Evolutionary conservation across 2,888 invertebrate genomes (phyloP).

Genomic region (Linhomoeus sp.): DNA sequence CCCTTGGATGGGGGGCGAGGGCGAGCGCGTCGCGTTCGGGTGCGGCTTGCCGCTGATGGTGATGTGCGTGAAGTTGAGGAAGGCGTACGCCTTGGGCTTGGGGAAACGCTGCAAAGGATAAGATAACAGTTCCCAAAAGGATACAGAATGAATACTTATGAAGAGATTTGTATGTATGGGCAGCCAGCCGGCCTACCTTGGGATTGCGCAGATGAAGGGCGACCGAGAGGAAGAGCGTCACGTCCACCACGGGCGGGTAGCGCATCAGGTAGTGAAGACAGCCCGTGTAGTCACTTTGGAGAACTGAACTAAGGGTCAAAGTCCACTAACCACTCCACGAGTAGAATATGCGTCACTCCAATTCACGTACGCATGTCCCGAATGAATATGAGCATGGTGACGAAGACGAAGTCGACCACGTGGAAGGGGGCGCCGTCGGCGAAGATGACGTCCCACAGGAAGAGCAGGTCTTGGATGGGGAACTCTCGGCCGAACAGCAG

Average conservation of each 20-base stretch:
- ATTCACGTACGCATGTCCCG: conserved; percentile 43
- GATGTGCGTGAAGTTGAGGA: conserved; percentile 13
- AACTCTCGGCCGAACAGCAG: conserved; percentile 64
- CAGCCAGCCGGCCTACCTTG: conserved; percentile 22
- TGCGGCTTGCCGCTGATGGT: conserved; percentile 16
- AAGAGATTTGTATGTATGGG: not conserved
- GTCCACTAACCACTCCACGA: not conserved
- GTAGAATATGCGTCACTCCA: not conserved
- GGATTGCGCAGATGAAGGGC: conserved; percentile 38
- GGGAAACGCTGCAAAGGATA: conserved; percentile 25
- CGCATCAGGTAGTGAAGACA: conserved; percentile 47
- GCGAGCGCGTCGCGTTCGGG: conserved; percentile 10
- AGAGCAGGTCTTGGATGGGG: conserved; percentile 50
- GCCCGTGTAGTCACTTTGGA: conserved; percentile 43
- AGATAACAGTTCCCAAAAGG: not conserved
- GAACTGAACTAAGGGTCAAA: conserved; percentile 36
- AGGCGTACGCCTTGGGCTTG: conserved; percentile 15
- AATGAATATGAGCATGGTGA: conserved; percentile 54
- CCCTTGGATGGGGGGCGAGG: no score
- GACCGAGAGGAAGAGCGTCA: conserved; percentile 42
- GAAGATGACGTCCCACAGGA: conserved; percentile 63
- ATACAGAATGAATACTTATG: not conserved
- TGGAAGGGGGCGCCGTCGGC: conserved; percentile 41
- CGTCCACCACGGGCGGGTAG: conserved; percentile 44
- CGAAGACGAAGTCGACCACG: conserved; percentile 46